These are phyloP conservation scores for Miniopterus natalensis DNA, from an alignment of 2,113 vertebrate species.

Conservation along the genomic window DNA sequence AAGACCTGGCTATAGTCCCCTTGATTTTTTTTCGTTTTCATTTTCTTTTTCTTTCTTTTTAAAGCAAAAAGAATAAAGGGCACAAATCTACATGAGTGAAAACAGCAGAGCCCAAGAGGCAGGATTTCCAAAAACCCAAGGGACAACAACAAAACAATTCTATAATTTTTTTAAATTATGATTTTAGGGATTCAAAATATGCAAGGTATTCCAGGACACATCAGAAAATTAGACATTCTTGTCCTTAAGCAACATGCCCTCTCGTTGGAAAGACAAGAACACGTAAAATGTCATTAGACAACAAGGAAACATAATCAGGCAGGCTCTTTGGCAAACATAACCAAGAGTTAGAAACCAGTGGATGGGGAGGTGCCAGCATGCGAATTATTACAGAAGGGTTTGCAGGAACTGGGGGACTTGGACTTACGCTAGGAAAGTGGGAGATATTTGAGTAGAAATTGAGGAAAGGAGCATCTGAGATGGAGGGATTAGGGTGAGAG, in stretches of 20 bases:
- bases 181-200: conserved; percentile 42
- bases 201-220: neutral
- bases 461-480: neutral
- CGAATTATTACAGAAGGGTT: neutral
- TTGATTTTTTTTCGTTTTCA: neutral
- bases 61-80: conserved; percentile 2
- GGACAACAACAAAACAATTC: neutral
- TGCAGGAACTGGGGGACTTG: neutral
- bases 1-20: neutral
- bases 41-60: neutral
- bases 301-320: conserved; percentile 50
- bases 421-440: neutral
- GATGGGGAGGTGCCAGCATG: neutral
- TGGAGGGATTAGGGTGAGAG: neutral
- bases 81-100: neutral
- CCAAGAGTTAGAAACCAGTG: neutral
- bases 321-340: neutral
- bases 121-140: neutral
- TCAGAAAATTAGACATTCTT: conserved; percentile 36
- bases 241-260: neutral
- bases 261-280: conserved; percentile 57
- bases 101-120: conserved; percentile 33
- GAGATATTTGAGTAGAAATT: neutral
- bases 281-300: conserved; percentile 53
- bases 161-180: neutral